Evolutionary conservation across 2,797 vertebrate species (phyloP).

Genomic region (Crax fasciolata): DNA sequence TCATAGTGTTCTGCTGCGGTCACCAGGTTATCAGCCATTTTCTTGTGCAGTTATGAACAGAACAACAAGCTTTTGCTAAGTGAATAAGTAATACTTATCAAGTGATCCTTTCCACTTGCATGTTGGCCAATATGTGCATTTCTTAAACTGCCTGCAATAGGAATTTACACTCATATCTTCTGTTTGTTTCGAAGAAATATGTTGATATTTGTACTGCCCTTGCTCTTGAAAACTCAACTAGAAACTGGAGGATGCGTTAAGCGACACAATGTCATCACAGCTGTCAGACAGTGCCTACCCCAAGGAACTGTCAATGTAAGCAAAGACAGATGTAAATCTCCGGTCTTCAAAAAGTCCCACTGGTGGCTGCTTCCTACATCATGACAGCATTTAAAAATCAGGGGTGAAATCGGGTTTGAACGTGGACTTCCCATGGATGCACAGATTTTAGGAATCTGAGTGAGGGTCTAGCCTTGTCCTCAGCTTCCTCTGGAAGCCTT

Average conservation of each 20-base stretch:
- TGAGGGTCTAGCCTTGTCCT: not conserved
- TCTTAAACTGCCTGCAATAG: not conserved
- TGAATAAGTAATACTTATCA: not conserved
- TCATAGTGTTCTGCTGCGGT: not conserved
- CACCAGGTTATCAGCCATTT: not conserved
- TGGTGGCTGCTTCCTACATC: not conserved
- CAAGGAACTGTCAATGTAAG: not conserved
- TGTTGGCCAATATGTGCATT: not conserved
- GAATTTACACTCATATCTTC: not conserved
- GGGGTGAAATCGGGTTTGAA: not conserved
- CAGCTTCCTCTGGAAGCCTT: not conserved
- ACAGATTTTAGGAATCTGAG: not conserved
- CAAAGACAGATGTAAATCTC: not conserved
- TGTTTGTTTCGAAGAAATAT: not conserved
- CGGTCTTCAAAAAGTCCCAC: not conserved
- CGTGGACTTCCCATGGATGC: accelerated
- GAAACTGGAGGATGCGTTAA: not conserved
- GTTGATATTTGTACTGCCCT: not conserved
- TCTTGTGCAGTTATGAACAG: not conserved
- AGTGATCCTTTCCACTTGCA: not conserved
- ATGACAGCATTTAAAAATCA: not conserved
- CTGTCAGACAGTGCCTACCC: not conserved
- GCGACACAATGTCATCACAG: not conserved
- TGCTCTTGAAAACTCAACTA: not conserved
- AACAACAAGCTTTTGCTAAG: not conserved